These are phyloP conservation scores for Napeogenes inachia DNA, from an alignment of 2,888 invertebrate genomes.

Conservation along the genomic window DNA sequence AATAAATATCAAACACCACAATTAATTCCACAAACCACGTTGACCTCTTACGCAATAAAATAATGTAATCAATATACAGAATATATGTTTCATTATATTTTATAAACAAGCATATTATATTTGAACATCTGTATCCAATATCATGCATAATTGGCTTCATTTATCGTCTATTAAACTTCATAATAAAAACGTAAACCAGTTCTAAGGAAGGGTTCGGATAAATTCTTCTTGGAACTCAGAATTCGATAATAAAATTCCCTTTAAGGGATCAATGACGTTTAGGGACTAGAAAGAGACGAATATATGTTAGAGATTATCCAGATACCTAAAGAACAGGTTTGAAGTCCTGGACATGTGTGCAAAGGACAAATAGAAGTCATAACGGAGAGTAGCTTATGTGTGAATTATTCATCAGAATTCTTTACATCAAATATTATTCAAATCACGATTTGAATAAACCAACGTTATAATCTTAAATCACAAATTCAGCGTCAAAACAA, in stretches of 20 bases:
- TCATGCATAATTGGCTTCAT: not conserved
- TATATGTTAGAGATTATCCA: constrained; percentile 52
- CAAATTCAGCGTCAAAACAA: constrained; percentile 22
- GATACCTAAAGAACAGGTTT: constrained; percentile 51
- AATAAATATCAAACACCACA: constrained; percentile 57
- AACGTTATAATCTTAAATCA: constrained; percentile 21
- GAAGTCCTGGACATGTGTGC: constrained; percentile 42
- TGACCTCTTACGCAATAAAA: constrained; percentile 40
- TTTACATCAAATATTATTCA: constrained; percentile 26
- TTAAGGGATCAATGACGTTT: constrained; percentile 58
- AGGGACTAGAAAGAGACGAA: constrained; percentile 60
- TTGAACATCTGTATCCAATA: not conserved
- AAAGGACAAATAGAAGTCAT: constrained; percentile 67
- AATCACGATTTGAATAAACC: constrained; percentile 29
- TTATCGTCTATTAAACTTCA: constrained; percentile 13
- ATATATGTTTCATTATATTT: not conserved
- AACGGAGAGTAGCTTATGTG: constrained; percentile 56
- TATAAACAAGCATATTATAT: not conserved
- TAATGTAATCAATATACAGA: too few species aligned
- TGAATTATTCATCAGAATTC: constrained; percentile 52
- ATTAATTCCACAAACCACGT: constrained; percentile 53
- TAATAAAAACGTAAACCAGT: constrained; percentile 39
- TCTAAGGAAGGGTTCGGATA: constrained; percentile 55
- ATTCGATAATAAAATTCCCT: constrained; percentile 64
- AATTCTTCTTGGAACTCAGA: constrained; percentile 63